These are phyloP conservation scores for Poeciliopsis retropinna DNA, from an alignment of 2,113 vertebrate genomes.

Conservation along the genomic window DNA sequence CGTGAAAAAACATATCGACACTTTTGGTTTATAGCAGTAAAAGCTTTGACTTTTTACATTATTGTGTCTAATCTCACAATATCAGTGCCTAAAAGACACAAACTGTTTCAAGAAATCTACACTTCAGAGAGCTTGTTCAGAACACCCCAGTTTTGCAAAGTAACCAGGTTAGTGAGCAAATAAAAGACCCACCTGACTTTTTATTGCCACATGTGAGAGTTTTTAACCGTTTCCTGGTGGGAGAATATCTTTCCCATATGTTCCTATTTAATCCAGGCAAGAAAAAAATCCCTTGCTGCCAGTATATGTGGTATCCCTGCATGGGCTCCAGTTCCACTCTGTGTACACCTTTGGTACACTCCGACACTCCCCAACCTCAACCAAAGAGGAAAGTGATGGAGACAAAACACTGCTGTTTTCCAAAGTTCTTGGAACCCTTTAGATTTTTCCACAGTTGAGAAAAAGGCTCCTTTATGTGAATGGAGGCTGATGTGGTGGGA, in stretches of 20 bases:
- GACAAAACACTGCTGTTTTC: conserved; percentile 56
- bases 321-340: conserved; percentile 22
- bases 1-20: too few relatives aligned
- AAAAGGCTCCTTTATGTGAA: conserved; percentile 58
- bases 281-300: conserved; percentile 4
- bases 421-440: conserved; percentile 19
- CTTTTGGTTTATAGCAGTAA: too few relatives aligned
- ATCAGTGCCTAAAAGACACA: too few relatives aligned
- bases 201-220: background rate
- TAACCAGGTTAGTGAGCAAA: background rate
- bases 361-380: conserved; percentile 16
- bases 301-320: conserved; percentile 7
- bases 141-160: too few relatives aligned
- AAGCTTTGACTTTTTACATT: too few relatives aligned
- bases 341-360: conserved; percentile 30
- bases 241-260: background rate
- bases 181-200: background rate
- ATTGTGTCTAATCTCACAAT: too few relatives aligned
- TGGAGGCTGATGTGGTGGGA: conserved; percentile 49
- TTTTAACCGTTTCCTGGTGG: background rate
- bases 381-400: conserved; percentile 27
- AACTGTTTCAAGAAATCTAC: too few relatives aligned
- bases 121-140: too few relatives aligned
- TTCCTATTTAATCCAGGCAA: background rate
- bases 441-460: conserved; percentile 43